Conservation (phyloP, 1,140 invertebrate species). For the Drosophila ananassae region DNA sequence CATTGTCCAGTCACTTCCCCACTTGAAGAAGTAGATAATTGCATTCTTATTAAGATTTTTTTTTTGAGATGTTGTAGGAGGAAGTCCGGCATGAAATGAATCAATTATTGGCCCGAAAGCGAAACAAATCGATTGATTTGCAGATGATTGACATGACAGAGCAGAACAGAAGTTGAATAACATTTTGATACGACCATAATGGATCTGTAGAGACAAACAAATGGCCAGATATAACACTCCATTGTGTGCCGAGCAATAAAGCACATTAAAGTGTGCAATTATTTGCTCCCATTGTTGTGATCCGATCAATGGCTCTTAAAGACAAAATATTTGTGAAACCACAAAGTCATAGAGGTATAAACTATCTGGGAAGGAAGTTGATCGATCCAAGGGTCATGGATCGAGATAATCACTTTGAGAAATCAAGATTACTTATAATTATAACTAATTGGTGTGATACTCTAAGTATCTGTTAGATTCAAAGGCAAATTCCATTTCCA, state of each 20-base stretch:
- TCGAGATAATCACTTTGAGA: slow-evolving; percentile 12
- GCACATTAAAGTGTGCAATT: slow-evolving; percentile 74
- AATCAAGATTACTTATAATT: too few relatives aligned
- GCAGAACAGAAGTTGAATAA: slow-evolving; percentile 66
- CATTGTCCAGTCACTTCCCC: too few relatives aligned
- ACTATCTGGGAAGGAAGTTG: slow-evolving; percentile 21
- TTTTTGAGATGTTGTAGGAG: slow-evolving; percentile 3
- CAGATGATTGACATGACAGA: slow-evolving; percentile 47
- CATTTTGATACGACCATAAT: slow-evolving; percentile 50
- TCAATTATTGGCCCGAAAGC: slow-evolving; percentile 36
- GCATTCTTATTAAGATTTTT: too few relatives aligned
- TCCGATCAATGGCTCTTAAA: slow-evolving; percentile 24
- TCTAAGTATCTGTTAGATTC: too few relatives aligned
- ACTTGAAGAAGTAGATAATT: too few relatives aligned
- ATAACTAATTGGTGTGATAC: too few relatives aligned
- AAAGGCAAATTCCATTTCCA: too few relatives aligned
- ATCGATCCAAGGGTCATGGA: slow-evolving; percentile 24
- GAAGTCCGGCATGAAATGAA: slow-evolving; percentile 28
- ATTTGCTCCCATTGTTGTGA: slow-evolving; percentile 30
- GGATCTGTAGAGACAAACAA: neutral
- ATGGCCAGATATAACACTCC: slow-evolving; percentile 24
- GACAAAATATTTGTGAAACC: neutral
- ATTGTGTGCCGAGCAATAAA: slow-evolving; percentile 52
- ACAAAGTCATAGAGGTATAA: neutral
- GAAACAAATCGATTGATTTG: slow-evolving; percentile 35